phyloP scores from a whole-genome alignment of 1,140 invertebrate species.

The Lineus longissimus region DNA sequence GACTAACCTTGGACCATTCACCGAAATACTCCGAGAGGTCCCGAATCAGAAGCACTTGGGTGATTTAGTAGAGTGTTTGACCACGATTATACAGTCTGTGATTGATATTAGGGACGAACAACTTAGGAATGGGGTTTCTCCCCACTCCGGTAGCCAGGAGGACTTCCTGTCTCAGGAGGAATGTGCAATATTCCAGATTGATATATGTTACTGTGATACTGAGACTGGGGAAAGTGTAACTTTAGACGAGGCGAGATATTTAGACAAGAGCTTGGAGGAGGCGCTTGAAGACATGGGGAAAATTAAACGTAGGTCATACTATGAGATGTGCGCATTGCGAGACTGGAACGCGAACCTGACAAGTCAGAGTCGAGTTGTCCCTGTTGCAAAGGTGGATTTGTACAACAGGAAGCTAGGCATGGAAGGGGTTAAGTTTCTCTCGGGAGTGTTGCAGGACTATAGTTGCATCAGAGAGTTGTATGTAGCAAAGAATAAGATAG shows the following conservation, averaged over 20 bases:
- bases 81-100: neutral
- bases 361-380: neutral
- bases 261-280: neutral
- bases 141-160: neutral
- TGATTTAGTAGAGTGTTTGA: neutral
- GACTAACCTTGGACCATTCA: neutral
- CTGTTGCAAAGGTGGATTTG: neutral
- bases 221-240: conserved; percentile 11
- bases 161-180: conserved; percentile 1
- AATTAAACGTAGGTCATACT: neutral
- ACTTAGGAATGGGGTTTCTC: neutral
- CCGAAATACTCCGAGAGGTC: neutral
- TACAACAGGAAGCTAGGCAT: neutral
- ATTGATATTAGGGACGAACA: neutral
- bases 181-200: conserved; percentile 10
- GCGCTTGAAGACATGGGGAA: neutral
- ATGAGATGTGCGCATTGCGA: neutral
- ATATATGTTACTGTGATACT: conserved; percentile 10
- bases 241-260: neutral
- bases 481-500: conserved; percentile 15
- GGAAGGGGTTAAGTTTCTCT: neutral
- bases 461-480: conserved; percentile 15
- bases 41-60: neutral
- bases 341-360: conserved; percentile 1
- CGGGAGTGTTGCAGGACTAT: neutral